These are phyloP conservation scores for Epizoanthus fatuus DNA, from an alignment of 92 coral and sea anemone genomes.

Conservation along the genomic window DNA sequence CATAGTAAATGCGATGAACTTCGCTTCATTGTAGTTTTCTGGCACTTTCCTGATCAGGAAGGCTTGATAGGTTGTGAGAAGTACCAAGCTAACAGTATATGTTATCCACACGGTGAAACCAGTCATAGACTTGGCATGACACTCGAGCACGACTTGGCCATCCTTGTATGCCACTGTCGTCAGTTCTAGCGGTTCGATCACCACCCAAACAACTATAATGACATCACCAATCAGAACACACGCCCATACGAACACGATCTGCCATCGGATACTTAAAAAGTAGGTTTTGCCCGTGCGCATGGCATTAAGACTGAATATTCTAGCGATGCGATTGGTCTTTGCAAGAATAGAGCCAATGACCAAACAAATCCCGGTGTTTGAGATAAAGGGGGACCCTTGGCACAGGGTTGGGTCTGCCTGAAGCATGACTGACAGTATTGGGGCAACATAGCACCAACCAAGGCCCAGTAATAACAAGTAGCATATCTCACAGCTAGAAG, in stretches of 20 bases:
- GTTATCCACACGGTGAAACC: conserved; percentile 78
- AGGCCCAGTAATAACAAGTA: conserved; percentile 75
- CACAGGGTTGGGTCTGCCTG: conserved; percentile 57
- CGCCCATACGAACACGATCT: conserved; percentile 59
- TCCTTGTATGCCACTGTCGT: conserved; percentile 55
- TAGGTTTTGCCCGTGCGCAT: conserved; percentile 81
- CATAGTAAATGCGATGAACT: conserved; percentile 93
- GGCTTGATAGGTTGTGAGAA: conserved; percentile 93
- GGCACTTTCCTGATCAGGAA: conserved; percentile 91
- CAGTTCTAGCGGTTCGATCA: conserved; percentile 59
- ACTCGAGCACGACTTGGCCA: conserved; percentile 65
- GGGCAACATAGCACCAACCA: conserved; percentile 56
- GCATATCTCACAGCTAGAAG: conserved; percentile 81
- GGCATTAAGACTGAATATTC: conserved; percentile 83
- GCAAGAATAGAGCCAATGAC: conserved; percentile 82
- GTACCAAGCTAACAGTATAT: conserved; percentile 76
- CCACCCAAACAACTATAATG: conserved; percentile 58
- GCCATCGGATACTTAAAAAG: conserved; percentile 78
- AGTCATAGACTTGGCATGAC: conserved; percentile 49
- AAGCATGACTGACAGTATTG: conserved; percentile 42
- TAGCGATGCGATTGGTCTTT: conserved; percentile 88
- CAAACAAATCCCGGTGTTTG: conserved; percentile 68
- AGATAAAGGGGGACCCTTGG: conserved; percentile 69
- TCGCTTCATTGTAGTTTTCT: conserved; percentile 93
- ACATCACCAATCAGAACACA: conserved; percentile 63